A percentile compares a stretch with the other conserved stretches of the same genome.
Conservation (phyloP, 2,888 invertebrate species). For the Galeruca laticollis region DNA sequence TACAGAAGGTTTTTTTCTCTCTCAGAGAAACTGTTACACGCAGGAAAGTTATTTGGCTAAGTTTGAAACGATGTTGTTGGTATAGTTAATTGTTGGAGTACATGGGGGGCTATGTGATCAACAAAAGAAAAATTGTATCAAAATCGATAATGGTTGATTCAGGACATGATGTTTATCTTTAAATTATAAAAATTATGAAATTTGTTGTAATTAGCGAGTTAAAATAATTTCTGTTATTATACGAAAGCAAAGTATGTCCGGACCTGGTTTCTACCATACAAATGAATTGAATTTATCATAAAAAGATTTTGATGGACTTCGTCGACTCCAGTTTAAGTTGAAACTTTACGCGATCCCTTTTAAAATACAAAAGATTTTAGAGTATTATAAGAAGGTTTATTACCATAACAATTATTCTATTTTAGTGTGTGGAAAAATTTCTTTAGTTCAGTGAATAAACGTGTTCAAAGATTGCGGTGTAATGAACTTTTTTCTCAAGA, state of each 20-base stretch:
- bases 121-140: no score
- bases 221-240: neutral
- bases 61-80: no score
- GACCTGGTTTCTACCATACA: slow-evolving; percentile 6
- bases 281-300: slow-evolving; percentile 23
- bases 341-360: slow-evolving; percentile 4
- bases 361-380: neutral
- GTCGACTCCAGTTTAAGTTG: slow-evolving; percentile 12
- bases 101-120: no score
- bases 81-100: no score
- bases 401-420: neutral
- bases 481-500: neutral
- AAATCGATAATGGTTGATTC: no score
- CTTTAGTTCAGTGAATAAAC: neutral
- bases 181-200: no score
- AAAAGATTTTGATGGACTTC: slow-evolving; percentile 22
- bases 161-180: no score
- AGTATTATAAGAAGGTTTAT: neutral
- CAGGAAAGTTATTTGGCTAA: no score
- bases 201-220: no score
- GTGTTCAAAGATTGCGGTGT: neutral
- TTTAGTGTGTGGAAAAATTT: neutral
- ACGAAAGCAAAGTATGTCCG: slow-evolving; percentile 15
- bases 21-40: no score
- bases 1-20: no score